These are phyloP conservation scores for Hestina assimilis DNA, from an alignment of 1,140 invertebrate genomes.

Conservation along the genomic window DNA sequence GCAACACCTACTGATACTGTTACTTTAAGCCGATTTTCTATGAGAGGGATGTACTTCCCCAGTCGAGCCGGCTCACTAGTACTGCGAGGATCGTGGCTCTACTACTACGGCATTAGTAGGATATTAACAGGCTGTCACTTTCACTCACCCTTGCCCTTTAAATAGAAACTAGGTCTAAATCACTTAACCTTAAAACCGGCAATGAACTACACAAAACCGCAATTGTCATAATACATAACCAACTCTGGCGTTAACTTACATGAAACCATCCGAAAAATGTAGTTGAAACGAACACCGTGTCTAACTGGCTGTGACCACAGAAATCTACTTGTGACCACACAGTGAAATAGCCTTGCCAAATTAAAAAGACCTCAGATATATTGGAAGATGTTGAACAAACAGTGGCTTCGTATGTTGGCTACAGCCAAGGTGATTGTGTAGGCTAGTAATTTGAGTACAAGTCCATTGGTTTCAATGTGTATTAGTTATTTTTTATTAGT, in stretches of 20 bases:
- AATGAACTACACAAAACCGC: constrained; percentile 28
- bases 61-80: too few relatives aligned
- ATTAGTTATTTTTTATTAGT: constrained; percentile 40
- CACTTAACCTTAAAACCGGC: too few relatives aligned
- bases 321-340: constrained; percentile 34
- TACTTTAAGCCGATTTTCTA: too few relatives aligned
- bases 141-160: too few relatives aligned
- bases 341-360: constrained; percentile 19
- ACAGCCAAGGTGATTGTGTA: constrained; percentile 42
- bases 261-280: constrained; percentile 64
- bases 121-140: too few relatives aligned
- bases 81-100: too few relatives aligned
- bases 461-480: constrained; percentile 40
- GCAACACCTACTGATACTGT: too few relatives aligned
- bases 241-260: constrained; percentile 35
- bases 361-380: constrained; percentile 22
- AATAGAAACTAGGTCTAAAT: too few relatives aligned
- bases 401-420: constrained; percentile 15
- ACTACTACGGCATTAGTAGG: too few relatives aligned
- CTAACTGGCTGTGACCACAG: constrained; percentile 53
- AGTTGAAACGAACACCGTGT: constrained; percentile 45
- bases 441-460: constrained; percentile 42
- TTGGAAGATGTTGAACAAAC: constrained; percentile 25
- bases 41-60: too few relatives aligned
- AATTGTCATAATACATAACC: constrained; percentile 34